phyloP scores from a whole-genome alignment of 2,113 vertebrate genomes.

The Gobio gobio region DNA sequence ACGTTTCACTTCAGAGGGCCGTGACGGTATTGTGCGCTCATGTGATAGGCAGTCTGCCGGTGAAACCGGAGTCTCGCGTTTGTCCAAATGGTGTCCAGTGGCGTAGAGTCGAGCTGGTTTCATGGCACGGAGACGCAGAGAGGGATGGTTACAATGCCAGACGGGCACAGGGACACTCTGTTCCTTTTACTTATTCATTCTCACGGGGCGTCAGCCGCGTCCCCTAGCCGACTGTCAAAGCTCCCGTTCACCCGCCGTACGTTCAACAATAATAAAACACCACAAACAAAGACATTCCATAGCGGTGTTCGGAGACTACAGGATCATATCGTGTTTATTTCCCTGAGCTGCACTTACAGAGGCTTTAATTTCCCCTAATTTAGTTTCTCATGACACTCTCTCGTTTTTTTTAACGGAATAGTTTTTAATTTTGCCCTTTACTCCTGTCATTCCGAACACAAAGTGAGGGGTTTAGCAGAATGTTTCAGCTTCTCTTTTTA shows the following conservation, averaged over 20 bases:
- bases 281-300: constrained; percentile 33
- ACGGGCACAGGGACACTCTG: constrained; percentile 64
- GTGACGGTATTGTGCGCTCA: constrained; percentile 13
- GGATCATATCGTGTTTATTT: background rate
- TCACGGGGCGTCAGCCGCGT: constrained; percentile 28
- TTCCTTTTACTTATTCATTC: constrained; percentile 72
- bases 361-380: background rate
- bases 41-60: constrained; percentile 18
- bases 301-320: background rate
- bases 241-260: constrained; percentile 15
- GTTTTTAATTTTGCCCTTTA: background rate
- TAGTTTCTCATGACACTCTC: background rate
- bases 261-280: constrained; percentile 27
- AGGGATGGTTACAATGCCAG: constrained; percentile 60
- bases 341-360: background rate
- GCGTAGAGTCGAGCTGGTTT: constrained; percentile 49
- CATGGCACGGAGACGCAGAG: constrained; percentile 53
- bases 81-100: constrained; percentile 47
- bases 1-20: constrained; percentile 29
- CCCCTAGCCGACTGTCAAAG: constrained; percentile 30
- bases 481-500: background rate
- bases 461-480: background rate
- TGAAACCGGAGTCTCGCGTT: constrained; percentile 59
- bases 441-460: background rate
- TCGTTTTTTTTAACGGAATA: background rate